Evolutionary conservation across 2,113 vertebrate genomes (phyloP), one percentile per base, ranked within the genome.

Genomic region (Argyrosomus japonicus): DNA sequence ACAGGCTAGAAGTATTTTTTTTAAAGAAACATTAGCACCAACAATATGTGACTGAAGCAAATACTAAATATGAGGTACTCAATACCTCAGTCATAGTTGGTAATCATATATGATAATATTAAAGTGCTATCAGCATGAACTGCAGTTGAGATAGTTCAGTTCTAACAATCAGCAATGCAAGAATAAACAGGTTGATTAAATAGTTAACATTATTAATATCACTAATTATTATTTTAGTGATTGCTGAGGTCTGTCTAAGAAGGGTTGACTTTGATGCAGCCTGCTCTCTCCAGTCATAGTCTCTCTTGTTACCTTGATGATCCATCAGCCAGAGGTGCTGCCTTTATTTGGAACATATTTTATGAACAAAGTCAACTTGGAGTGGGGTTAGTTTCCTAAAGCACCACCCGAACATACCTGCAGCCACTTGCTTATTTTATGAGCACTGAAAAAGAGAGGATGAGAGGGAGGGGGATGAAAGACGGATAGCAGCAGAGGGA

Each of bases 331-430:
- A 83, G 58, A 58, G 23, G 45, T 81, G 54, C 53, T 5, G 6
- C 21, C 75, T 82, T 84, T 77, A 84, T 76, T 69, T 73, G 18
- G 32, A 75, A 12, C 29, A 50, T 60, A 73, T 82, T 67, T 79
- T 68, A 73, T 32, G 65, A 69, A 56, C 77, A 40, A 69, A 77
- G 63, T 75, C 47, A 73, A 69, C 32, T 23, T n/a, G 14, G 13
- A 77, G 54, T 5, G 7, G 14, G 68, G 27, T 80, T 53, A 57
- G 47, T 82, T 85, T 56, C 51, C 58, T 32, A 32, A 68, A 81
- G 53, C 40, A n/a, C 14, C 36, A 8, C 29, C 51, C 48, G 54
- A 23, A 82, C 81, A 87, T 81, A 87, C 32, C 68, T 76, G 65
- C 63, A n/a, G 71, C 43, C 61, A 68, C 58, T 21, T 23, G 18